Conservation (phyloP, 2,797 vertebrate genomes). For the Accipiter minullus region DNA sequence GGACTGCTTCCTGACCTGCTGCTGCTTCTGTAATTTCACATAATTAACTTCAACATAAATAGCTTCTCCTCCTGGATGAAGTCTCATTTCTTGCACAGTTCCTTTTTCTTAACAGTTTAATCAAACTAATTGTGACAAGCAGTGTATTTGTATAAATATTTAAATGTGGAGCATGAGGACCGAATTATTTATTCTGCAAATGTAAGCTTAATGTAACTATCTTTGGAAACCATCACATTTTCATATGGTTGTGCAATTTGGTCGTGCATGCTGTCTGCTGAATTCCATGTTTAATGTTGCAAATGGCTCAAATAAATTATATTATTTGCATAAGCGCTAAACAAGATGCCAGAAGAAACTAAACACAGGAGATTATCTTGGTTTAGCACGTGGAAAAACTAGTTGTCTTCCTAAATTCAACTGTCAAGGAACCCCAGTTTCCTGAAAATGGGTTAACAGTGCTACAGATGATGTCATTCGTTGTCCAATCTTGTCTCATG, state of each 20-base stretch:
- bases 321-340: neutral
- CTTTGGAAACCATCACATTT: slow-evolving; percentile 43
- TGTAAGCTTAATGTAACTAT: slow-evolving; percentile 33
- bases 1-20: neutral
- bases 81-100: slow-evolving; percentile 30
- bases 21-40: neutral
- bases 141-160: slow-evolving; percentile 68
- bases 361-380: neutral
- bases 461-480: neutral
- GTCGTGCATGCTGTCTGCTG: neutral
- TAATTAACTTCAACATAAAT: slow-evolving; percentile 25
- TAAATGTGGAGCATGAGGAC: slow-evolving; percentile 50
- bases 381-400: neutral
- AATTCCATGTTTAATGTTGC: neutral
- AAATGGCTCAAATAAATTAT: neutral
- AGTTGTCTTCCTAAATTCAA: neutral
- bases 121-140: slow-evolving; percentile 60
- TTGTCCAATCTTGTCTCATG: neutral
- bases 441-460: slow-evolving; percentile 11
- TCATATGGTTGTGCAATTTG: neutral
- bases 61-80: slow-evolving; percentile 17
- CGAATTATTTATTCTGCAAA: slow-evolving; percentile 67
- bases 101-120: slow-evolving; percentile 61
- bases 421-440: neutral
- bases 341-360: neutral